Conservation (phyloP, 2,797 vertebrate genomes). For the Eulemur coronatus region DNA sequence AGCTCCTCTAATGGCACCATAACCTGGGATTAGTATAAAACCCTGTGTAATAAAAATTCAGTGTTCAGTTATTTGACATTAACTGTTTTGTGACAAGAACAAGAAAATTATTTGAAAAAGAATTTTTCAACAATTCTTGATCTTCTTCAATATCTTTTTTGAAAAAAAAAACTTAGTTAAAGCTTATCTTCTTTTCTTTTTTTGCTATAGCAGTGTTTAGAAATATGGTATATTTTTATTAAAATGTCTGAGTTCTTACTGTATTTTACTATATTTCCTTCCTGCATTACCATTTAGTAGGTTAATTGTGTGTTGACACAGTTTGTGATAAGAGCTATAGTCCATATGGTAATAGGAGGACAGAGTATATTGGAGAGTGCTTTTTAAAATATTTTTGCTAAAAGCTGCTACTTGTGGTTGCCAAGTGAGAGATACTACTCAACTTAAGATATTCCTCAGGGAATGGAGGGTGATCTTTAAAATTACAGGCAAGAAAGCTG, state of each 20-base stretch:
- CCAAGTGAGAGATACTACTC: slow-evolving; percentile 49
- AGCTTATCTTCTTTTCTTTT: not conserved
- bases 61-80: not conserved
- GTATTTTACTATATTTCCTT: not conserved
- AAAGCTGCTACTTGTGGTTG: slow-evolving; percentile 55
- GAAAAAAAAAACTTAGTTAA: not conserved
- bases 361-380: not conserved
- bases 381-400: slow-evolving; percentile 64
- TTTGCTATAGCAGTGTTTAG: not conserved
- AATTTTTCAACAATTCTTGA: not conserved
- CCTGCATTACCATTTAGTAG: not conserved
- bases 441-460: slow-evolving; percentile 68
- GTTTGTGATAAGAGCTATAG: not conserved
- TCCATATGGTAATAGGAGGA: not conserved
- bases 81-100: not conserved
- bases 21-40: not conserved
- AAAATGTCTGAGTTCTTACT: not conserved
- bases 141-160: not conserved
- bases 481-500: slow-evolving; percentile 68
- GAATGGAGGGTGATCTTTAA: slow-evolving; percentile 66
- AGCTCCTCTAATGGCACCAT: not conserved
- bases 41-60: not conserved
- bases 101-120: not conserved
- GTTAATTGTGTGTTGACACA: slow-evolving; percentile 49
- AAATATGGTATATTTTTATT: not conserved